Base-by-base conservation (phyloP, 2,797 vertebrate genomes). In the Cheirogaleus major region DNA sequence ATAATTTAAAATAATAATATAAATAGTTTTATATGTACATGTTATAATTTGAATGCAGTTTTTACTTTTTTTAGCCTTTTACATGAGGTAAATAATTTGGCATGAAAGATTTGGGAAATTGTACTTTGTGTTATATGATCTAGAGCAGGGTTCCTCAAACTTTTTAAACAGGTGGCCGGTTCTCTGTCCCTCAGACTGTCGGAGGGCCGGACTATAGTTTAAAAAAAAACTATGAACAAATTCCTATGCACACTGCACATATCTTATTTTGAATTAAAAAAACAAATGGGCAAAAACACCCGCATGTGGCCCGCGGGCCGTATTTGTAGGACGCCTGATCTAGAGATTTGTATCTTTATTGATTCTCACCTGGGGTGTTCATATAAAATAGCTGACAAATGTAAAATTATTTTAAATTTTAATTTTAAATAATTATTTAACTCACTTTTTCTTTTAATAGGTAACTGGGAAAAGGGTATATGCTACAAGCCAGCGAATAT, bases 401-500 rank as follows among this genome's bases (percentile, higher is more conserved):
- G 15, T 63, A 73, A 70, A 45, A 45, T 73, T 18, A 48, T 25
- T 79, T 90, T 84, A 59, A 76, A 30, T 22, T 93, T 94, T 91
- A 95, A 57, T 79, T 93, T 88, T 86, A 35, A 30, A 27, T 73
- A n/a, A n/a, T 86, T 92, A 92, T 92, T 94, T 96, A 17, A 81
- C 25, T 98, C 32, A 45, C 32, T 90, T 86, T 91, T 96, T 96
- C 20, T 93, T 97, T 96, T 80, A 95, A 94, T 14, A 81, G 41
- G n/a, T 50, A 15, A 80, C 14, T 27, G 52, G 76, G 73, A 99
- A 98, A 95, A 99, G 99, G 93, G 52, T 99, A 20, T 99, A 99
- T 76, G 92, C 98, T 96, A 98, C 96, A 0, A 98, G 99, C 81
- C 98, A 98, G 89, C 98, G 98, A 98, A 98, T 98, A 96, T 98